These are phyloP conservation scores for Listrodromus nycthemerus DNA, from an alignment of 2,888 invertebrate genomes.

Conservation along the genomic window DNA sequence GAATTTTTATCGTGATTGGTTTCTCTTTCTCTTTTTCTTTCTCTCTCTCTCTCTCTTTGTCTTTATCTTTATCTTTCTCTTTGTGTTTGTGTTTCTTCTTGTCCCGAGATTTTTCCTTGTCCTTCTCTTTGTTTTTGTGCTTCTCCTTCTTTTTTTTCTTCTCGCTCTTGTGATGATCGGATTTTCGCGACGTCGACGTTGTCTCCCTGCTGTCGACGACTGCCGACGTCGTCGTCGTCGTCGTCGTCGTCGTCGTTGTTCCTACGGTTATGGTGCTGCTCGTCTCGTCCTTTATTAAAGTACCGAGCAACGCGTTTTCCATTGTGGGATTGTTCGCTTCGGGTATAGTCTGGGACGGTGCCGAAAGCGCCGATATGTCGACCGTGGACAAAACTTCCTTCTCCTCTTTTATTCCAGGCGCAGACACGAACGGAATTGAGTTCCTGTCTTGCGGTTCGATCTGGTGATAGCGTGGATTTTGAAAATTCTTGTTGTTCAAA, in stretches of 20 bases:
- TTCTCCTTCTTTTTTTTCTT: conserved; percentile 92
- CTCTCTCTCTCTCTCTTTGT: conserved; percentile 84
- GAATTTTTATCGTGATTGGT: conserved; percentile 88
- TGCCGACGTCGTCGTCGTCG: conserved; percentile 9
- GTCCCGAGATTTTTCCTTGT: conserved; percentile 84
- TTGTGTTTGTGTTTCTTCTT: conserved; percentile 92
- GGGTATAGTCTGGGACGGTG: conserved; percentile 69
- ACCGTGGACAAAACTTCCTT: conserved; percentile 76
- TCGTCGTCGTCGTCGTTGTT: conserved; percentile 22
- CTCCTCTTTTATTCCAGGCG: conserved; percentile 36
- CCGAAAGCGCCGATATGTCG: conserved; percentile 77
- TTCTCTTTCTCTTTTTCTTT: conserved; percentile 91
- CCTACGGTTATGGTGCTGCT: conserved; percentile 37
- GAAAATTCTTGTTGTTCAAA: conserved; percentile 69
- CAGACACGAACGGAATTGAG: not conserved
- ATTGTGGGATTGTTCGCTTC: conserved; percentile 52
- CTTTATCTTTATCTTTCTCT: too few species aligned
- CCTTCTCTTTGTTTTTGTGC: conserved; percentile 91
- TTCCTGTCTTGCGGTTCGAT: not conserved
- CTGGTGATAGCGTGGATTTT: conserved; percentile 78
- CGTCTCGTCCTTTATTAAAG: conserved; percentile 34
- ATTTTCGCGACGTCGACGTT: conserved; percentile 73
- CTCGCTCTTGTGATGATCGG: conserved; percentile 85
- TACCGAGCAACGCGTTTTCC: not conserved
- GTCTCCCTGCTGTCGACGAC: not conserved